phyloP scores from a whole-genome alignment of 1,140 invertebrate species.

The Physella acuta region DNA sequence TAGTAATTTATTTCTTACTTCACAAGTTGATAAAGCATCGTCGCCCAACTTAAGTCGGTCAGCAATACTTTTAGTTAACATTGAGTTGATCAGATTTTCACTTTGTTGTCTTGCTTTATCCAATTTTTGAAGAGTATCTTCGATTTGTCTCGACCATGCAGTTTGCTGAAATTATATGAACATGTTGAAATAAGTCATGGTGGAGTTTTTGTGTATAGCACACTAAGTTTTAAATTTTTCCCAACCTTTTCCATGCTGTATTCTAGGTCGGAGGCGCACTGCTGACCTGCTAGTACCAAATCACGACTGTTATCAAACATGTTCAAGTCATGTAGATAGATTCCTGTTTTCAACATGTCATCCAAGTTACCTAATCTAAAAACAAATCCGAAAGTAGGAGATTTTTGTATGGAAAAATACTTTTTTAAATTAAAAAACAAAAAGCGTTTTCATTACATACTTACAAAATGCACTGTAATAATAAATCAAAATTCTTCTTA shows the following conservation, averaged over 20 bases:
- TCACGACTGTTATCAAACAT: conserved; percentile 81
- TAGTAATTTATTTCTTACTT: too few relatives aligned
- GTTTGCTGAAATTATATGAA: conserved; percentile 68
- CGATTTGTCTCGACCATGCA: conserved; percentile 84
- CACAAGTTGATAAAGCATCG: conserved; percentile 90
- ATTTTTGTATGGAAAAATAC: too few relatives aligned
- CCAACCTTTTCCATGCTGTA: conserved; percentile 55
- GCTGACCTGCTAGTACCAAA: conserved; percentile 82
- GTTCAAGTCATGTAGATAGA: conserved; percentile 84
- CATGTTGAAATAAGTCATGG: background rate
- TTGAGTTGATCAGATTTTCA: conserved; percentile 68
- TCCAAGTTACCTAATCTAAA: conserved; percentile 79
- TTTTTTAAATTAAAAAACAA: too few relatives aligned
- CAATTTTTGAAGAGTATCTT: conserved; percentile 41
- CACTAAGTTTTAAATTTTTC: too few relatives aligned
- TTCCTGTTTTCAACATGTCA: conserved; percentile 75
- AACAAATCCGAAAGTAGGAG: conserved; percentile 31
- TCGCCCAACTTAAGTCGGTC: conserved; percentile 78
- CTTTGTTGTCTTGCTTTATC: conserved; percentile 75
- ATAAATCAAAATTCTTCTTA: too few relatives aligned
- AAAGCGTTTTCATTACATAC: too few relatives aligned
- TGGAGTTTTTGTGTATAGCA: too few relatives aligned
- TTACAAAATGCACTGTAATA: too few relatives aligned
- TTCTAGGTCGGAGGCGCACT: conserved; percentile 73
- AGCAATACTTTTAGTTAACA: conserved; percentile 67